phyloP scores from a whole-genome alignment of 2,797 vertebrate species.

The Orientallactaga sibirica region DNA sequence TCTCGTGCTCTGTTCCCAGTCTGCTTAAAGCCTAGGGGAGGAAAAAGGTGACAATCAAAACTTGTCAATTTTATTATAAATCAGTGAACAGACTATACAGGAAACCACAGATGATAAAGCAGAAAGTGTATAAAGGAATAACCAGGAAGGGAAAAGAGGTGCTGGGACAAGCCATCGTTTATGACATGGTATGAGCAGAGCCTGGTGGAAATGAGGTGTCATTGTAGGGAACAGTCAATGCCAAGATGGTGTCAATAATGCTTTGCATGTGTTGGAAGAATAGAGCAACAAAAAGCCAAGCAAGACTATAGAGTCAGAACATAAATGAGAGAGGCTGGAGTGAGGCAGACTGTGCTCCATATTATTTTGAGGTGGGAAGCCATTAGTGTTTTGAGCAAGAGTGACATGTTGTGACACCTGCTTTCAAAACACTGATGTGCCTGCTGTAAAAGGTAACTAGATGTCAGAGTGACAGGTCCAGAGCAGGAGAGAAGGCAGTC shows the following conservation, averaged over 20 bases:
- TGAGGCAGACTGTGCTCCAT: neutral
- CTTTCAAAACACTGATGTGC: constrained; percentile 33
- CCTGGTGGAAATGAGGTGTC: too few relatives aligned
- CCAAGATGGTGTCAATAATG: neutral
- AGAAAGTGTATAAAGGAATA: neutral
- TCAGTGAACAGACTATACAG: neutral
- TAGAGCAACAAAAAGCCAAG: neutral
- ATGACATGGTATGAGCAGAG: neutral
- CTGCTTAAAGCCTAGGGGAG: neutral
- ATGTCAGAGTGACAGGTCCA: neutral
- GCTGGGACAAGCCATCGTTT: neutral
- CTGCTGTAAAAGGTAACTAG: constrained; percentile 56
- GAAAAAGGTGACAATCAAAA: neutral
- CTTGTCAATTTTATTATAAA: neutral
- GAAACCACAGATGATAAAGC: neutral
- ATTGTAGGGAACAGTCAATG: too few relatives aligned
- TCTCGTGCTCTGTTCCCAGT: neutral
- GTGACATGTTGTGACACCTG: constrained; percentile 60
- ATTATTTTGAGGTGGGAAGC: neutral
- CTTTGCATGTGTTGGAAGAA: neutral
- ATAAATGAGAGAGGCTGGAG: neutral
- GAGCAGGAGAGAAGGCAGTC: neutral
- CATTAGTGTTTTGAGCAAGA: constrained; percentile 46
- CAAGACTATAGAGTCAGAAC: accelerated
- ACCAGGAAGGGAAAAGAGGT: neutral